A percentile compares a stretch with the other conserved stretches of the same genome.
Evolutionary conservation across 30 jellyfish, hydroid and myxozoan genomes (phyloP).

Genomic region (Cassiopea xamachana): DNA sequence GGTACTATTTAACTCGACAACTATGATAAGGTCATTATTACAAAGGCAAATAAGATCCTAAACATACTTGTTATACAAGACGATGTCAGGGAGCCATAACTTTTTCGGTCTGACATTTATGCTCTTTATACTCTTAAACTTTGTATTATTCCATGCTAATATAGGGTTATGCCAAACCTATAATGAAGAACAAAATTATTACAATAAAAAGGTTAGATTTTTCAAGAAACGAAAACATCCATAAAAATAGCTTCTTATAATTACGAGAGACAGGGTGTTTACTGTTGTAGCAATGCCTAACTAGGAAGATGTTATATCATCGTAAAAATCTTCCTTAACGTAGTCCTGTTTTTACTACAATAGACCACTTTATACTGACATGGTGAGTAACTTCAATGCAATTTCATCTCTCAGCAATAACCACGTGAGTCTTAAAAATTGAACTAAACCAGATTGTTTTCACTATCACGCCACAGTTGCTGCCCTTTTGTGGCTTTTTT

Average conservation of each 20-base stretch:
- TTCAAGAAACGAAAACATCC: background rate
- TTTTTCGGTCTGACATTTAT: conserved; percentile 65
- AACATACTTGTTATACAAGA: conserved; percentile 78
- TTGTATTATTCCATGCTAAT: conserved; percentile 66
- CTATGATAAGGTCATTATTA: background rate
- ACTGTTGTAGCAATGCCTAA: no score
- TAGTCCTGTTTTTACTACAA: no score
- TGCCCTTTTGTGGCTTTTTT: background rate
- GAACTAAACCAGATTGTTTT: background rate
- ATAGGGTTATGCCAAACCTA: conserved; percentile 78
- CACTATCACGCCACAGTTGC: background rate
- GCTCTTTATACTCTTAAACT: conserved; percentile 56
- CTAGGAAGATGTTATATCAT: no score
- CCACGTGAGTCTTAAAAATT: no score
- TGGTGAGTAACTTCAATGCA: no score
- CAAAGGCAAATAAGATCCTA: background rate
- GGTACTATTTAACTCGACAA: background rate
- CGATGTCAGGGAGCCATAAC: conserved; percentile 90
- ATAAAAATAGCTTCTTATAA: no score
- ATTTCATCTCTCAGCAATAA: no score
- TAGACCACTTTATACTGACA: no score
- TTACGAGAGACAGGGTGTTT: no score
- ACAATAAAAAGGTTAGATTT: background rate
- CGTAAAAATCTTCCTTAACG: no score
- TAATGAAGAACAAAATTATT: background rate